Conservation (phyloP, 2,797 vertebrate species). For the Pelodytes ibericus region DNA sequence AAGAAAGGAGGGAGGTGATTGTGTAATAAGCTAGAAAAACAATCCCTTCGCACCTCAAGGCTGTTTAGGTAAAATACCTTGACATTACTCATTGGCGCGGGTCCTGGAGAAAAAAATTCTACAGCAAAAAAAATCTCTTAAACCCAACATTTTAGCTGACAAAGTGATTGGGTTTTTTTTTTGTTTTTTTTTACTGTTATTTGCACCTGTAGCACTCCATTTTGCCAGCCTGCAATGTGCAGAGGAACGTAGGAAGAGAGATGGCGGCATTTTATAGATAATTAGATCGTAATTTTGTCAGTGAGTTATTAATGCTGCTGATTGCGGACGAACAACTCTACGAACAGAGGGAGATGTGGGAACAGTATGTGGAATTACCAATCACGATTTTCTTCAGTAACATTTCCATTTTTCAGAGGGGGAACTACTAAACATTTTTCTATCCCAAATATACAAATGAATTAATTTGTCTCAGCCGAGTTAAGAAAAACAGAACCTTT, state of each 20-base stretch:
- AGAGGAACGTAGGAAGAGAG: background rate
- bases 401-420: no score
- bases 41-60: constrained; percentile 30
- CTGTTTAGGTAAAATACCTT: background rate
- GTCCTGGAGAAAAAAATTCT: no score
- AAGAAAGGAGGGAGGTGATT: background rate
- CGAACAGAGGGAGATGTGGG: no score
- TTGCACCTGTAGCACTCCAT: constrained; percentile 19
- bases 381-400: no score
- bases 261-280: constrained; percentile 41
- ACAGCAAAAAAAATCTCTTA: background rate
- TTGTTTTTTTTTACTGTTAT: constrained; percentile 30
- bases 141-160: constrained; percentile 3
- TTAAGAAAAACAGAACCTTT: no score
- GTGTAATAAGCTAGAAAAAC: constrained; percentile 1
- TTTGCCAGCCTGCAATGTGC: constrained; percentile 19
- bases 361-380: no score
- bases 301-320: constrained; percentile 44
- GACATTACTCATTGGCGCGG: no score
- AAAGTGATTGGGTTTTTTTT: constrained; percentile 21
- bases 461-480: no score
- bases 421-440: no score
- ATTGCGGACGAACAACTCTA: constrained; percentile 29
- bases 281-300: constrained; percentile 47
- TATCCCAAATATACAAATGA: no score